Evolutionary conservation across 2,797 vertebrate species (phyloP).

Genomic region (Anniella stebbinsi): DNA sequence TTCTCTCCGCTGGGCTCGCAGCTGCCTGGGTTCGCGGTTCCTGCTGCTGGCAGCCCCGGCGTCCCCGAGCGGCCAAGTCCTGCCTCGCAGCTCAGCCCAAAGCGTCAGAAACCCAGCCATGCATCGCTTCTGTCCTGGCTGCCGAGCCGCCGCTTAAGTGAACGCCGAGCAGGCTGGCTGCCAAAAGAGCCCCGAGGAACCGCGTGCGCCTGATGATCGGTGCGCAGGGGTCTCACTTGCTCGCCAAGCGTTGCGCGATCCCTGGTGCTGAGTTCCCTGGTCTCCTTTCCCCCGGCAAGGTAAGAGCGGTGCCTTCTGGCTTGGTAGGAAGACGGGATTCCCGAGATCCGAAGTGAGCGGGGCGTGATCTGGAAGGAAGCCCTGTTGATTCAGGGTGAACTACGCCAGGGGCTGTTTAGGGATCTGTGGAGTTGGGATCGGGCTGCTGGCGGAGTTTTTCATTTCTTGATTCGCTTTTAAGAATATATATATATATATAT

Average conservation of each 20-base stretch:
- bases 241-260: background rate
- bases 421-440: background rate
- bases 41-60: background rate
- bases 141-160: background rate
- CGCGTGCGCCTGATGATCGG: background rate
- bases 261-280: background rate
- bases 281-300: background rate
- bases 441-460: background rate
- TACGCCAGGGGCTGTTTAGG: too few relatives aligned
- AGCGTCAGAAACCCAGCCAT: background rate
- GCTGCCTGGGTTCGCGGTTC: background rate
- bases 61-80: background rate
- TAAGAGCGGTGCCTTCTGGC: background rate
- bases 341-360: background rate
- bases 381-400: background rate
- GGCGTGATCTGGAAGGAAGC: background rate
- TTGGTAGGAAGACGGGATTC: background rate
- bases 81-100: background rate
- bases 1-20: conserved; percentile 39
- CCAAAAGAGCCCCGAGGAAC: background rate
- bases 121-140: background rate
- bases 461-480: too few relatives aligned
- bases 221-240: background rate
- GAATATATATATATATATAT: background rate
- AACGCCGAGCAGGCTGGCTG: background rate